phyloP scores from a whole-genome alignment of 2,888 invertebrate genomes.

The Subacronicta megacephala region DNA sequence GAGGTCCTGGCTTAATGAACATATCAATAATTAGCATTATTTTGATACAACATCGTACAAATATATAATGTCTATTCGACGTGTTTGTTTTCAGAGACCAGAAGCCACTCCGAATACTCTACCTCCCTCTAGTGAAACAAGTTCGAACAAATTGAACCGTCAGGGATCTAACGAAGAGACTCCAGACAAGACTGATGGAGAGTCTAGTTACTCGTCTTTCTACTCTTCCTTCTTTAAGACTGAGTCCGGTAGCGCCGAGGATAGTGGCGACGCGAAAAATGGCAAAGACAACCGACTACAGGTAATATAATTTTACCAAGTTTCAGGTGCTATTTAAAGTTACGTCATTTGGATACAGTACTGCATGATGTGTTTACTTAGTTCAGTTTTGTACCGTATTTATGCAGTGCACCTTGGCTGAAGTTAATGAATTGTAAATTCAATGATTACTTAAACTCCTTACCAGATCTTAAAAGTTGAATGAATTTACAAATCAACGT shows the following conservation, averaged over 20 bases:
- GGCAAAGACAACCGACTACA: conserved; percentile 29
- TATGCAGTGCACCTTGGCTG: not conserved
- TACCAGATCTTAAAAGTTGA: no score
- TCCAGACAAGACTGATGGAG: conserved; percentile 75
- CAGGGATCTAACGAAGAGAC: conserved; percentile 62
- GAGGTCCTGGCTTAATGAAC: no score
- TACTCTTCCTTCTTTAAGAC: conserved; percentile 93
- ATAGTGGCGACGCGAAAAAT: conserved; percentile 70
- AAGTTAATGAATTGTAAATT: not conserved
- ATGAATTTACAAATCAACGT: no score
- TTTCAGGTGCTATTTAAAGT: no score
- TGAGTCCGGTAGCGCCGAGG: conserved; percentile 86
- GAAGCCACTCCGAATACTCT: conserved; percentile 44
- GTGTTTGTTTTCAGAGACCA: conserved; percentile 60
- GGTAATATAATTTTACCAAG: conserved; percentile 26
- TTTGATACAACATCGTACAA: not conserved
- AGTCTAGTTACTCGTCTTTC: conserved; percentile 91
- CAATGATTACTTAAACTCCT: no score
- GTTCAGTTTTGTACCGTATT: no score
- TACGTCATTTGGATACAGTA: no score
- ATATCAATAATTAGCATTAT: no score
- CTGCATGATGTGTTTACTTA: no score
- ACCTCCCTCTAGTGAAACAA: conserved; percentile 13
- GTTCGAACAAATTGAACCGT: conserved; percentile 28
- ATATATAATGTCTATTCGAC: conserved; percentile 10